Conservation (phyloP, 2,797 vertebrate species). For the Coregonus suidteri region DNA sequence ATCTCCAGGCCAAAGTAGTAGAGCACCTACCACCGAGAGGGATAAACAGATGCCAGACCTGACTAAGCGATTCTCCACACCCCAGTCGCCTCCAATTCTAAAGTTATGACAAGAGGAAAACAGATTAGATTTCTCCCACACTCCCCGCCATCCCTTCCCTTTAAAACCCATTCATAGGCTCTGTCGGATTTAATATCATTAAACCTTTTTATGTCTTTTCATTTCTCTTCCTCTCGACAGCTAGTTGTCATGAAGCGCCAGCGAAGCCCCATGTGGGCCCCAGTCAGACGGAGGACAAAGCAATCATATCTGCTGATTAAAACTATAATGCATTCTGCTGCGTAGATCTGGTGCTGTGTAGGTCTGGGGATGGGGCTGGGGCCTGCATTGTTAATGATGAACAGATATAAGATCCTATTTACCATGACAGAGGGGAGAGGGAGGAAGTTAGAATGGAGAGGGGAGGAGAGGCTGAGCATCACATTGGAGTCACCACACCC, state of each 20-base stretch:
- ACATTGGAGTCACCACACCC: background rate
- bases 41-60: conserved; percentile 48
- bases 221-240: conserved; percentile 64
- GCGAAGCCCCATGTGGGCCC: conserved; percentile 66
- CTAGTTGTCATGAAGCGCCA: conserved; percentile 70
- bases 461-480: conserved; percentile 21
- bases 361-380: conserved; percentile 51
- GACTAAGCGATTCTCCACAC: conserved; percentile 52
- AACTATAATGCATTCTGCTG: conserved; percentile 81
- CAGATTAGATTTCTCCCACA: conserved; percentile 43
- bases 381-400: conserved; percentile 79
- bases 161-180: conserved; percentile 52
- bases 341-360: conserved; percentile 29
- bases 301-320: conserved; percentile 87
- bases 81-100: conserved; percentile 36
- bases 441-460: conserved; percentile 24
- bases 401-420: conserved; percentile 79
- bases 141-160: conserved; percentile 33
- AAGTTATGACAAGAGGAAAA: conserved; percentile 41
- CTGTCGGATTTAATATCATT: conserved; percentile 69
- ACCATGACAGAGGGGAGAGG: conserved; percentile 56
- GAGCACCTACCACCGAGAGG: conserved; percentile 40
- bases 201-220: conserved; percentile 62
- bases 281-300: conserved; percentile 78
- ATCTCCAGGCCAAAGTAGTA: conserved; percentile 44